Base-by-base conservation (phyloP, 2,113 vertebrate species). In the Urocynchramus pylzowi region DNA sequence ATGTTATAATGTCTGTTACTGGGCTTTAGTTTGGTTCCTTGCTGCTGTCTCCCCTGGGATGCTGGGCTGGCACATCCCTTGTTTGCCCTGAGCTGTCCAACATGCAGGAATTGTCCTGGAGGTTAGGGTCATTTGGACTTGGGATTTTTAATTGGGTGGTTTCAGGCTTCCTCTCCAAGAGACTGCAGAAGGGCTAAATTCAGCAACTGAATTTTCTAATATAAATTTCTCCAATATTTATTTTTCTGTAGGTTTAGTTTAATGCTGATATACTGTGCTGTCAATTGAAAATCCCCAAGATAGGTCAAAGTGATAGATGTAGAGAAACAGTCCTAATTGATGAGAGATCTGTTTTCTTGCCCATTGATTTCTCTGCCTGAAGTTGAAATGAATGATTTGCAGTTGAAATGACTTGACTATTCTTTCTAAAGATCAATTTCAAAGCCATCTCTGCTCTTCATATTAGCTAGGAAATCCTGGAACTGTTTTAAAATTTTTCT, bases 391-490 rank as follows among this genome's bases (percentile, higher is more conserved):
- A 85, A 76, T 78, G 68, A 87, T 89, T 97, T 97, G 49, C 63
- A 83, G 93, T 84, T 71, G 70, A 74, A 92, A 84, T 75, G 45
- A 75, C 45, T 24, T 61, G 87, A 41, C 92, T 94, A 23, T 54
- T 78, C 21, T 96, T 97, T 88, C 81, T 86, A 92, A 97, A 94
- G 94, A 97, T 78, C 70, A 89, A 26, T 97, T 98, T 97, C 94
- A 84, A 86, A 97, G 73, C 37, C 1, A 2, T 75, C 65, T 75
- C 42, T 81, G 85, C 45, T 94, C 31, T 93, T 83, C 42, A 21
- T 70, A 81, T 95, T 94, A 67, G 59, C 84, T 87, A 78, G 74
- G 93, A 94, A 97, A 97, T 87, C 77, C 70, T 84, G 60, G 57
- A 57, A 67, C 63, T 71, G 31, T 70, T 90, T 75, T 59, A 75